Conservation (phyloP, 2,888 invertebrate species). For the Lochmaea crataegi region DNA sequence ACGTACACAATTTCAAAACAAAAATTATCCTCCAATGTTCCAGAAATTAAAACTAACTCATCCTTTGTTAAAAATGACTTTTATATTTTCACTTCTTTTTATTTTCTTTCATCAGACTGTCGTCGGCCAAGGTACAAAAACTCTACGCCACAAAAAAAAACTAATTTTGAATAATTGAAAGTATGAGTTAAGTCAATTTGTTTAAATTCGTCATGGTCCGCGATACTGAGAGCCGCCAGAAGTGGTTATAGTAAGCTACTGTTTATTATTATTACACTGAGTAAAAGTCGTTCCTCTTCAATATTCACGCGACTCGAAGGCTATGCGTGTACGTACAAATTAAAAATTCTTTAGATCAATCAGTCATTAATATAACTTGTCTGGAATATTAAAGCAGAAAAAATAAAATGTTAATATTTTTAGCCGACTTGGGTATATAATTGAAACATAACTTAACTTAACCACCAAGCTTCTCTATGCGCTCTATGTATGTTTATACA, state of each 20-base stretch:
- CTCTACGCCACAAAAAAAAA: slow-evolving; percentile 49
- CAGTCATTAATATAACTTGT: too few relatives aligned
- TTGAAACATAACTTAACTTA: too few relatives aligned
- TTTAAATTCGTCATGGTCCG: slow-evolving; percentile 62
- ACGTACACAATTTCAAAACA: too few relatives aligned
- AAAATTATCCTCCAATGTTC: background rate
- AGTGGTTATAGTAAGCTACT: slow-evolving; percentile 26
- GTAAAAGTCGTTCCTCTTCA: background rate
- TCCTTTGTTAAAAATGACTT: background rate
- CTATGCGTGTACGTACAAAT: background rate
- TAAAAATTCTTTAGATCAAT: background rate
- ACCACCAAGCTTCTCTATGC: too few relatives aligned
- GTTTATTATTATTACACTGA: slow-evolving; percentile 32
- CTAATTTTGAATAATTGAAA: slow-evolving; percentile 62
- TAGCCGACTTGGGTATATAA: too few relatives aligned
- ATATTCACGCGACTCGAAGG: background rate
- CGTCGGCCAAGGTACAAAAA: slow-evolving; percentile 51
- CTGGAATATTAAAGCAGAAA: too few relatives aligned
- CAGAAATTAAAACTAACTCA: background rate
- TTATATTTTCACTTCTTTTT: background rate
- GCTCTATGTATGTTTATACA: too few relatives aligned
- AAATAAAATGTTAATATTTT: too few relatives aligned
- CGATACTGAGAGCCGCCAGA: slow-evolving; percentile 36
- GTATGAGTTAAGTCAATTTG: slow-evolving; percentile 62
- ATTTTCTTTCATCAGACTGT: slow-evolving; percentile 19